Conservation (phyloP, 2,797 vertebrate genomes). For the Leptodactylus fallax region DNA sequence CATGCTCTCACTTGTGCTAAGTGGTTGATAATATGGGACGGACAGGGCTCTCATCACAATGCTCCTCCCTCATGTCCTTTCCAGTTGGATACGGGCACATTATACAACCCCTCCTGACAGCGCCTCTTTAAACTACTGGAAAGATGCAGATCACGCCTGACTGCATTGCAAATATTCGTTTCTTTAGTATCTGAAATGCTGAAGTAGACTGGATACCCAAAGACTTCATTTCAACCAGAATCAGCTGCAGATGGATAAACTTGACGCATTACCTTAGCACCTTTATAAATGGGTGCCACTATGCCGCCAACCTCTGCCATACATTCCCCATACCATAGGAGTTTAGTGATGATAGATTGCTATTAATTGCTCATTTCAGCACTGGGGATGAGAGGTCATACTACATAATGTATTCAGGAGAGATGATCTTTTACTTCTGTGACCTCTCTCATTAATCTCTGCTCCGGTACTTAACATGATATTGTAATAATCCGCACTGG, state of each 20-base stretch:
- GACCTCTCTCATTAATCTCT: conserved; percentile 31
- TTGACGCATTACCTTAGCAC: not conserved
- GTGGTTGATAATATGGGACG: too few relatives aligned
- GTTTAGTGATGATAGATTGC: conserved; percentile 24
- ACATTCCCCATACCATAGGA: conserved; percentile 3
- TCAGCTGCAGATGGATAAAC: not conserved
- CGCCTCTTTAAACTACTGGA: too few relatives aligned
- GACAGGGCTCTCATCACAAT: too few relatives aligned
- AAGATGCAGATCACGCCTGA: too few relatives aligned
- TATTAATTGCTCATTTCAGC: conserved; percentile 45
- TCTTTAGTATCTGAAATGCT: too few relatives aligned
- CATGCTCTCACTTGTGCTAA: too few relatives aligned
- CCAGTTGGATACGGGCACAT: not conserved
- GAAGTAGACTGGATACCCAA: not conserved
- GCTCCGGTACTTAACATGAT: conserved; percentile 26
- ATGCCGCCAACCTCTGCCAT: not conserved
- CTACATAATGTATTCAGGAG: conserved; percentile 43
- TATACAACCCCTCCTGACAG: not conserved
- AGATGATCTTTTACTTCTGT: conserved; percentile 23
- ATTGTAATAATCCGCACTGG: conserved; percentile 19
- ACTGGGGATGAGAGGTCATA: not conserved
- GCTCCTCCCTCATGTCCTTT: not conserved
- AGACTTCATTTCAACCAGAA: not conserved
- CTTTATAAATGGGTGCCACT: not conserved
- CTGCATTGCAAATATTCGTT: too few relatives aligned